Conservation (phyloP, 2,113 vertebrate species). For the Burhinus bistriatus region DNA sequence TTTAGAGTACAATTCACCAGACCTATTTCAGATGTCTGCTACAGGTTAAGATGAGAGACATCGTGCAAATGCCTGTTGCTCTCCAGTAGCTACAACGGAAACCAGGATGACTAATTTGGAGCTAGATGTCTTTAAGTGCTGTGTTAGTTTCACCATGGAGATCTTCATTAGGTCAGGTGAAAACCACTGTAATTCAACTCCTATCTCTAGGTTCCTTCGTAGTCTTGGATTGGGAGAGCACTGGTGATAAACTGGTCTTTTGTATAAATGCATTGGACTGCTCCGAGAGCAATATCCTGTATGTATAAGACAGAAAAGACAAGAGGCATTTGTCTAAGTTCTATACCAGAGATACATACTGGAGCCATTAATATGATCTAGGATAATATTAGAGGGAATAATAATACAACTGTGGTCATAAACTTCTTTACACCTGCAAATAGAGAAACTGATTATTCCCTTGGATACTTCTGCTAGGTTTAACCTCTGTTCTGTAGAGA, state of each 20-base stretch:
- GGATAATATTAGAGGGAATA: neutral
- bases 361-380: neutral
- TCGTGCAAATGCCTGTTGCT: neutral
- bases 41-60: neutral
- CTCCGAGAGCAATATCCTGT: neutral
- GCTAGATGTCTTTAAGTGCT: neutral
- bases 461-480: neutral
- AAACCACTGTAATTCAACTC: neutral
- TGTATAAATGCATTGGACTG: neutral
- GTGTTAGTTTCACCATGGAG: neutral
- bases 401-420: neutral
- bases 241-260: neutral
- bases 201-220: neutral
- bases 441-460: neutral
- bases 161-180: neutral
- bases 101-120: neutral
- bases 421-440: constrained; percentile 9
- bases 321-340: neutral
- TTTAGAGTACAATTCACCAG: neutral
- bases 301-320: neutral
- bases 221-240: neutral
- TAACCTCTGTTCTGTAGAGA: neutral
- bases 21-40: neutral
- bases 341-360: neutral
- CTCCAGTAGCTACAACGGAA: neutral